phyloP scores from a whole-genome alignment of 2,888 invertebrate genomes.

The Dolichopus griseipennis region DNA sequence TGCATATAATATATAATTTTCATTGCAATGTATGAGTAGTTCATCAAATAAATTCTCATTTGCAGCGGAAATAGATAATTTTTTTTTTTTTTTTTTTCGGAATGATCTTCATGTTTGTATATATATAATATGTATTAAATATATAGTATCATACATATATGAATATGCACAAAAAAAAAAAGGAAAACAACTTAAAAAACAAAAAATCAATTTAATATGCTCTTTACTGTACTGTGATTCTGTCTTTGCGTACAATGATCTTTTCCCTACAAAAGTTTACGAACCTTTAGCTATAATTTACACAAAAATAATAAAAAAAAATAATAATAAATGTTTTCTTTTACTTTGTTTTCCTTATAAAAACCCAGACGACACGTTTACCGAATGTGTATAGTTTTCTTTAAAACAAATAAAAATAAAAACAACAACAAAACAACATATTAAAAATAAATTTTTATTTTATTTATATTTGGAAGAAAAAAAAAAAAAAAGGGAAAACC shows the following conservation, averaged over 20 bases:
- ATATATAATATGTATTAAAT: too few species aligned
- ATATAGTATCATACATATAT: neutral
- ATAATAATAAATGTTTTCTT: too few species aligned
- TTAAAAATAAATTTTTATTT: too few species aligned
- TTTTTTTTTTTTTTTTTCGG: too few species aligned
- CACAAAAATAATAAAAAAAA: too few species aligned
- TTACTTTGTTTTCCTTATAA: neutral
- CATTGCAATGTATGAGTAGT: neutral
- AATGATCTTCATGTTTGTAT: too few species aligned
- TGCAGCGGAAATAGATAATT: neutral
- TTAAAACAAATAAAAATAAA: neutral
- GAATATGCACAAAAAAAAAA: neutral
- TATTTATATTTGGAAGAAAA: too few species aligned
- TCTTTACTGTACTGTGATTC: too few species aligned
- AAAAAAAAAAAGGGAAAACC: too few species aligned
- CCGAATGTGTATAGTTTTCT: neutral
- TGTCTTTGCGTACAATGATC: neutral
- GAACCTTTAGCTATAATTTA: neutral
- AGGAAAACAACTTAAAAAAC: too few species aligned
- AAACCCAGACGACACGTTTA: conserved; percentile 6
- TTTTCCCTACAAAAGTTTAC: neutral
- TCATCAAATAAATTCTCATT: neutral
- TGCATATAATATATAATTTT: too few species aligned
- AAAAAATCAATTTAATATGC: too few species aligned
- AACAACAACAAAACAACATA: neutral